Evolutionary conservation across 2,797 vertebrate genomes (phyloP).

Genomic region (Phataginus tricuspis): DNA sequence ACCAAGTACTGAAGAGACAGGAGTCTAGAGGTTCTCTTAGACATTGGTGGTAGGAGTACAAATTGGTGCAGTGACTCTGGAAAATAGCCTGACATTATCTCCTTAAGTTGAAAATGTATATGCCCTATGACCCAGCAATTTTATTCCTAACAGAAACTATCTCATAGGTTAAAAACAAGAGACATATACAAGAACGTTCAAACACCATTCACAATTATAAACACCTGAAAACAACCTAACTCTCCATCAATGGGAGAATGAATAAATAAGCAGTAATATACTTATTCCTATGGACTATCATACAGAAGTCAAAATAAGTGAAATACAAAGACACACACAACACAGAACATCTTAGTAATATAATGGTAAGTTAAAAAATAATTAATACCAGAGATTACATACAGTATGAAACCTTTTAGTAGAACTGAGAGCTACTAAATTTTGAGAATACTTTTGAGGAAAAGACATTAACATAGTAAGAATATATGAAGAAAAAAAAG

Average conservation of each 20-base stretch:
- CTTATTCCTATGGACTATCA: background rate
- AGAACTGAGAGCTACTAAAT: background rate
- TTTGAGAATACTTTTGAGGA: background rate
- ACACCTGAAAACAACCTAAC: background rate
- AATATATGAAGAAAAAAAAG: background rate
- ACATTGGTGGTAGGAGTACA: background rate
- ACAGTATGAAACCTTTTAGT: background rate
- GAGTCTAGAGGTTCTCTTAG: background rate
- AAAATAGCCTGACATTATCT: background rate
- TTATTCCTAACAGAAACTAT: slow-evolving; percentile 1
- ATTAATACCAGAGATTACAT: background rate
- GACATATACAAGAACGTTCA: background rate
- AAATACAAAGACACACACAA: background rate
- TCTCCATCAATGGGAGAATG: background rate
- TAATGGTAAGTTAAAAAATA: background rate
- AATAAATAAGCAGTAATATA: background rate
- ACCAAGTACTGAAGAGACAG: background rate
- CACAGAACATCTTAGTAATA: background rate
- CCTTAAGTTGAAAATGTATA: background rate
- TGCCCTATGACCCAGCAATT: background rate
- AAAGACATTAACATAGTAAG: background rate
- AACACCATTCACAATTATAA: background rate
- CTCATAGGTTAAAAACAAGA: background rate
- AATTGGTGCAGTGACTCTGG: background rate
- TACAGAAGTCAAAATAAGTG: background rate